These are phyloP conservation scores for Campylomormyrus tamandua DNA, from an alignment of 2,113 vertebrate genomes.

Conservation along the genomic window DNA sequence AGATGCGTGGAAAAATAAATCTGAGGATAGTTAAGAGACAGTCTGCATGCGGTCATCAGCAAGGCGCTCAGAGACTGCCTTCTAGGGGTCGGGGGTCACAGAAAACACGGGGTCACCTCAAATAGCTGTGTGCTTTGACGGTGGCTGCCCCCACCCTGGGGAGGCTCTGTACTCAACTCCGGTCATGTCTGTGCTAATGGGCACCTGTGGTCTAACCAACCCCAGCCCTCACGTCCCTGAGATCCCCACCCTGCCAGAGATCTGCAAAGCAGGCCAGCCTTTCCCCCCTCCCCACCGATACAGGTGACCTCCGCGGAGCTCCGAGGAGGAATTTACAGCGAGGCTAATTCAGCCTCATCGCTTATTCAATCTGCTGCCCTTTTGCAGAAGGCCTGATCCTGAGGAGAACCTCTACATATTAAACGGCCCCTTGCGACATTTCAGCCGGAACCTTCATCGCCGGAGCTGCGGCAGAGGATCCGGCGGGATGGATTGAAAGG, in stretches of 20 bases:
- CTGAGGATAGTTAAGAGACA: background rate
- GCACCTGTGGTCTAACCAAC: background rate
- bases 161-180: background rate
- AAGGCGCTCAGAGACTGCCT: background rate
- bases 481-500: background rate
- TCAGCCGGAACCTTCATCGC: background rate
- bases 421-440: background rate
- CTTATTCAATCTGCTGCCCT: slow-evolving; percentile 18
- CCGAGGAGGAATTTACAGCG: background rate
- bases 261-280: background rate
- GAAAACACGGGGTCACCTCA: background rate
- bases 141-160: background rate
- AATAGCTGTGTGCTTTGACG: background rate
- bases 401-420: background rate
- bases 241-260: background rate
- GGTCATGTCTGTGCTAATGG: background rate
- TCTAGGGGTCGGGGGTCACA: background rate
- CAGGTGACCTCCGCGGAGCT: background rate
- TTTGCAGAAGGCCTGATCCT: background rate
- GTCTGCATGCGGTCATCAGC: too few relatives aligned
- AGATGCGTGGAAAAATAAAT: background rate
- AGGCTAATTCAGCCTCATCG: slow-evolving; percentile 19
- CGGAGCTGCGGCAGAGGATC: background rate
- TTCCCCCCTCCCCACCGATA: background rate
- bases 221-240: background rate